Evolutionary conservation across 2,113 vertebrate genomes (phyloP).

Genomic region (Athene noctua): DNA sequence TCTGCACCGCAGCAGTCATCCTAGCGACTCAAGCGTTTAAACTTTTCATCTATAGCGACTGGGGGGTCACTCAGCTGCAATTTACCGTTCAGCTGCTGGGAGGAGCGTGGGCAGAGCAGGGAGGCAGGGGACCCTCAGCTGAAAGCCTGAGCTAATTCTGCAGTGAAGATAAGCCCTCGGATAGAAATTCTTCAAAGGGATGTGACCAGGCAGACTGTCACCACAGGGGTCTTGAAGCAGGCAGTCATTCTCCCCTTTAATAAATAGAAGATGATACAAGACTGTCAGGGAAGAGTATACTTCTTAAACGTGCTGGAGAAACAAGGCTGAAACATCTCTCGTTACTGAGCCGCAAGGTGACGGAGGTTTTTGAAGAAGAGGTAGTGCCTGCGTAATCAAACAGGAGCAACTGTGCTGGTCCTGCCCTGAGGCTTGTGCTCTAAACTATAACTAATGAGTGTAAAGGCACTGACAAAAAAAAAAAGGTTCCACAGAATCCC

Average conservation of each 20-base stretch:
- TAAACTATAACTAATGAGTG: background rate
- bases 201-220: background rate
- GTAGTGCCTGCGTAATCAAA: background rate
- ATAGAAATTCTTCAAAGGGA: background rate
- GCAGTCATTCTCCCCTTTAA: background rate
- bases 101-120: background rate
- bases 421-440: conserved; percentile 2
- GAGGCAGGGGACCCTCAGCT: background rate
- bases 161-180: background rate
- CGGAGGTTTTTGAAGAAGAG: background rate
- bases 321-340: background rate
- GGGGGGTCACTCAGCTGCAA: background rate
- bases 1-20: background rate
- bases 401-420: background rate
- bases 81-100: background rate
- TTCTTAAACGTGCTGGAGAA: background rate
- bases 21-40: background rate
- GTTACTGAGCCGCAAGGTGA: background rate
- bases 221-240: rapidly evolving
- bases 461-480: conserved; percentile 8
- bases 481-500: background rate
- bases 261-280: background rate
- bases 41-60: background rate
- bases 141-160: background rate
- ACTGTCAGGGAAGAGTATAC: background rate